phyloP scores from a whole-genome alignment of 2,888 invertebrate species.

The Eucera pruinosa region DNA sequence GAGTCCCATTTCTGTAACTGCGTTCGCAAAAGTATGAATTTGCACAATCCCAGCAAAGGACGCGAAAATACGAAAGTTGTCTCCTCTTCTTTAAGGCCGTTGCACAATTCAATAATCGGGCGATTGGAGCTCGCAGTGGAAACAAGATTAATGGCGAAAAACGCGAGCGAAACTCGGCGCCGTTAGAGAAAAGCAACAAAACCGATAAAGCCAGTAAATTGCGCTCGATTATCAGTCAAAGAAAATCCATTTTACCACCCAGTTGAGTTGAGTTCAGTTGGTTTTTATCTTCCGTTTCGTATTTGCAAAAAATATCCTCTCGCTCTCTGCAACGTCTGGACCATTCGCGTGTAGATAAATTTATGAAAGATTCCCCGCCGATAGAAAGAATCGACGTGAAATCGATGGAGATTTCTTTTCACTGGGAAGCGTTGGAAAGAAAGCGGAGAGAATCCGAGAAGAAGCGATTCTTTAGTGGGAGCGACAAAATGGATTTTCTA shows the following conservation, averaged over 20 bases:
- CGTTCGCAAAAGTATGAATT: no score
- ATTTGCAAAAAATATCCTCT: not conserved
- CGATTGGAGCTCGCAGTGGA: constrained; percentile 4
- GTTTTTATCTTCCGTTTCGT: no score
- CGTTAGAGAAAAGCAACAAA: constrained; percentile 8
- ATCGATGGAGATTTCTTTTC: not conserved
- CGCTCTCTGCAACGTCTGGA: not conserved
- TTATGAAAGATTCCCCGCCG: not conserved
- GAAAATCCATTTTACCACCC: constrained; percentile 11
- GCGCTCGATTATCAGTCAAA: constrained; percentile 27
- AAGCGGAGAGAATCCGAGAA: not conserved
- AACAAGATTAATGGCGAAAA: constrained; percentile 37
- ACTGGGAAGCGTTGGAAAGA: not conserved
- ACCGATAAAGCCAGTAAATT: constrained; percentile 31
- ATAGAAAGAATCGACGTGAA: not conserved
- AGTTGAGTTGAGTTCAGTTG: no score
- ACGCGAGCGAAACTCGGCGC: constrained; percentile 3
- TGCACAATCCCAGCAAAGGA: not conserved
- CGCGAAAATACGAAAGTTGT: not conserved
- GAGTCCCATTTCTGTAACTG: no score
- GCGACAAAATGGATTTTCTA: constrained; percentile 24
- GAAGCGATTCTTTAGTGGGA: not conserved
- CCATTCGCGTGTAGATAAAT: not conserved
- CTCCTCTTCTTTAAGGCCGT: constrained; percentile 17
- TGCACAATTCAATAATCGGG: constrained; percentile 22